Percentiles rank a stretch among this genome's conserved stretches.
Conservation (phyloP, 2,113 vertebrate species). For the Dinomys branickii region DNA sequence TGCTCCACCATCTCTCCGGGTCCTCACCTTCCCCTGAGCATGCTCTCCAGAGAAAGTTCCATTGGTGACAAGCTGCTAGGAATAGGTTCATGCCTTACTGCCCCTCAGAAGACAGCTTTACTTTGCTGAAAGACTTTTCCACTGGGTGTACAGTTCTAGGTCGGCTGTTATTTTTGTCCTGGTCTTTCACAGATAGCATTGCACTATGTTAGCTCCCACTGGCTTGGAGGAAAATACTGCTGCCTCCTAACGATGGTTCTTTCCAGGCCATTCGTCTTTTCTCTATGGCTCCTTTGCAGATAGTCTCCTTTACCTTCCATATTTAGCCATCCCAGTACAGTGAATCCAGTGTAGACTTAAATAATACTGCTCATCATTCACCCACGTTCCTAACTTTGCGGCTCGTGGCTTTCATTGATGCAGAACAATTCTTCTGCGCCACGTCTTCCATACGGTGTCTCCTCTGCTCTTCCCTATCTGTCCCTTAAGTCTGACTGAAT, state of each 20-base stretch:
- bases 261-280: neutral
- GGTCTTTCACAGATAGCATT: neutral
- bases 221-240: neutral
- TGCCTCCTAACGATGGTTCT: neutral
- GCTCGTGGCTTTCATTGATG: neutral
- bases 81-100: neutral
- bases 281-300: neutral
- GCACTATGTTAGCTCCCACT: neutral
- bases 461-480: neutral
- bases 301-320: neutral
- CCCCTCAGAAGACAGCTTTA: neutral
- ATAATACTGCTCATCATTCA: neutral
- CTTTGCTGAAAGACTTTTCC: neutral
- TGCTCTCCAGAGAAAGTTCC: neutral
- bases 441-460: accelerated
- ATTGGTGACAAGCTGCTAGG: neutral
- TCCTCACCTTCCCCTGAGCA: neutral
- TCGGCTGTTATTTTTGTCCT: neutral
- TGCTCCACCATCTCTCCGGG: neutral
- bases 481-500: neutral
- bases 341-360: neutral
- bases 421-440: neutral
- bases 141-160: neutral
- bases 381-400: neutral
- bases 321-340: neutral